Evolutionary conservation across 2,113 vertebrate genomes (phyloP), one percentile per base, ranked within the genome.

Genomic region (Oncorhynchus nerka): DNA sequence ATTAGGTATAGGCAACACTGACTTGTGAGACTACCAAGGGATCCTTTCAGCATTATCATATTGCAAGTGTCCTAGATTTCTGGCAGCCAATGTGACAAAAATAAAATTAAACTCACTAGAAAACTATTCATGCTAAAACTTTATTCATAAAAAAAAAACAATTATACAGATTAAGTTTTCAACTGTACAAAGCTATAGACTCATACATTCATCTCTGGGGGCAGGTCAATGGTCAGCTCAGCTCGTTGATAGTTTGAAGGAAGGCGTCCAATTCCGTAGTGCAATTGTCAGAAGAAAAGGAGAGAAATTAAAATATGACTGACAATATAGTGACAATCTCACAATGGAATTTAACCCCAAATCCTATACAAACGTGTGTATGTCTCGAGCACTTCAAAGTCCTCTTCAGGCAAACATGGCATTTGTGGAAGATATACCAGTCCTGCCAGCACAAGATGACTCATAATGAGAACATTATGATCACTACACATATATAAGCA

Each of bases 181-280:
- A 45, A 45, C 34, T 39, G 22, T 62, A 62, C 61, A 62, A 62
- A 62, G 24, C 34, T 8, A 39, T 39, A 45, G 39, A 67, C 30
- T 67, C 13, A 3, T n/a, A 32, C 28, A 34, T 70, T 30, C 28
- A 76, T 3, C 30, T 91, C 91, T 57, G 84, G 78, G 49, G 91
- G 90, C 67, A 92, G 55, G 26, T 87, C 89, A 24, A 88, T 3
- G 0, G 84, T 89, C 81, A 92, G 82, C 79, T 89, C 81, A 92
- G 82, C 79, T 90, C 85, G 1, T 89, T 76, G 0, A 91, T 74
- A 0, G 87, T 91, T 24, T 85, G 82, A 48, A 92, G 85, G 39
- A 92, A 92, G 22, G 73, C 75, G 0, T 85, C 73, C 16, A 89
- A 76, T 76, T 88, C 88, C 0, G 48, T 30, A 8, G 51, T 24